These are phyloP conservation scores for Sparus aurata DNA, from an alignment of 2,797 vertebrate genomes.

Conservation along the genomic window DNA sequence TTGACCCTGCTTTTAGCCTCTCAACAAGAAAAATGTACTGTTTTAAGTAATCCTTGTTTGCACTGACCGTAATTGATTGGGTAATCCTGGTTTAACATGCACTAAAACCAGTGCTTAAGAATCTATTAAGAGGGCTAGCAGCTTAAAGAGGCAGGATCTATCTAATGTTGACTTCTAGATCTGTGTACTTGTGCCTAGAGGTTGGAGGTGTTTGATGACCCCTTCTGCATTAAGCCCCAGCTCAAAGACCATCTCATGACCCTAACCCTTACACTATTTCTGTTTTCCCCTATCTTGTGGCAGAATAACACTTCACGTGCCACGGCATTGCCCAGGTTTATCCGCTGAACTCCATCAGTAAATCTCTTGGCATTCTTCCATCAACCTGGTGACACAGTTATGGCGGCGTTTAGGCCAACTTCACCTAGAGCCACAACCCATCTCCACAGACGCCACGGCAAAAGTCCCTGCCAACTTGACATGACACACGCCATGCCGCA, in stretches of 20 bases:
- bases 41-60: conserved; percentile 93
- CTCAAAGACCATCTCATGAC: neutral
- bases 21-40: conserved; percentile 89
- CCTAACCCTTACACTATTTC: conserved; percentile 15
- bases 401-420: conserved; percentile 58
- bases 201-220: conserved; percentile 64
- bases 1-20: conserved; percentile 85
- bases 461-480: conserved; percentile 73
- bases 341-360: conserved; percentile 62
- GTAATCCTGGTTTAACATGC: conserved; percentile 93
- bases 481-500: conserved; percentile 74
- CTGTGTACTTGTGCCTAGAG: conserved; percentile 66
- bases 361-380: conserved; percentile 77
- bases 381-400: conserved; percentile 75
- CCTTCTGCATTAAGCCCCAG: conserved; percentile 46
- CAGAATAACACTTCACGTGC: conserved; percentile 43
- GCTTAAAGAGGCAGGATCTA: conserved; percentile 88
- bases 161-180: conserved; percentile 81
- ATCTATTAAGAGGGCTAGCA: conserved; percentile 88
- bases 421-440: conserved; percentile 56
- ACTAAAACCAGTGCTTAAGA: conserved; percentile 91
- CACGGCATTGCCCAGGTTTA: conserved; percentile 55
- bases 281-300: conserved; percentile 25
- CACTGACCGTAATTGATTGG: conserved; percentile 90
- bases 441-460: conserved; percentile 64